Base-by-base conservation (phyloP, 1,140 invertebrate genomes). In the Belonocnema kinseyi region DNA sequence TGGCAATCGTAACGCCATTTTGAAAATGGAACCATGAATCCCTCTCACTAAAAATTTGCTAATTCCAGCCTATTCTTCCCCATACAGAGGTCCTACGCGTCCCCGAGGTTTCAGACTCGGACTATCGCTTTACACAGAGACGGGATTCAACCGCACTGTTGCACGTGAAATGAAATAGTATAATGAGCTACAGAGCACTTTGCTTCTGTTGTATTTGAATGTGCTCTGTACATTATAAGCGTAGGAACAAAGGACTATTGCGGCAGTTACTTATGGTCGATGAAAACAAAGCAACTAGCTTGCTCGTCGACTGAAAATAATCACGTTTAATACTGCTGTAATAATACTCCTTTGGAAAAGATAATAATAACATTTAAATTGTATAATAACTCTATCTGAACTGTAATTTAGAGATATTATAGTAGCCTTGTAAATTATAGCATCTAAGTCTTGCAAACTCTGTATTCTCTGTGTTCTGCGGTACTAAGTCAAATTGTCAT, bases 171-270 rank as follows among this genome's bases (percentile, higher is more conserved):
- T 66, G 61, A 66, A 66, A 66, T 66, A 66, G 61, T 66, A 66
- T 66, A 66, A 66, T 66, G 61, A 66, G 61, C 61, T 66, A n/a
- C 26, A 66, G 61, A 66, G 61, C 61, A 46, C 61, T 66, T 26
- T 66, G 26, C 26, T 66, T 16, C 61, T 46, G 13, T 33, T 66
- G 61, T 66, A 66, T 66, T 66, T 40, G 61, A 40, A 26, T 21
- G 40, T 66, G 61, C 33, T 21, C 61, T n/a, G 26, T 66, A 40
- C 61, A 66, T 66, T 66, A 66, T 33, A 66, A 66, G 40, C 33
- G 33, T 40, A n/a, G 61, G 40, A 66, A 66, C 61, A 66, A 66
- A 66, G 61, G 13, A 26, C 26, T 14, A 66, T 66, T 66, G 61
- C 61, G 26, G 33, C 26, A 26, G 61, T 66, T 66, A 46, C 61